Base-by-base conservation (phyloP, 30 jellyfish, hydroid and myxozoan genomes). In the Clytia hemisphaerica region DNA sequence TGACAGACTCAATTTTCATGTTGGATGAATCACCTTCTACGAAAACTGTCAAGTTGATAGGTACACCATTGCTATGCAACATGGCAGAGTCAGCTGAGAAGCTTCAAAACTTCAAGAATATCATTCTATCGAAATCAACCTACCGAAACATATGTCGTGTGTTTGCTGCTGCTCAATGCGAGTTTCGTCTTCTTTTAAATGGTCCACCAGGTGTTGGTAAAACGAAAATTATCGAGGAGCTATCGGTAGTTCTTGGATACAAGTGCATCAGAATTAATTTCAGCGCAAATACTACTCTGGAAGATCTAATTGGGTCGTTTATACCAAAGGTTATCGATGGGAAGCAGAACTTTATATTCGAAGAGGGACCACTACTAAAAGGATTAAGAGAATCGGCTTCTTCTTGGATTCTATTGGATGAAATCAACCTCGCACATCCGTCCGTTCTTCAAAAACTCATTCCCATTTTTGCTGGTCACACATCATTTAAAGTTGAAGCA, bases 171-270 rank as follows among this genome's bases (percentile, higher is more conserved):
- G 69, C 69, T 19, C 42, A 55, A 14, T 55, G 69, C 15, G 31
- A 28, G 29, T 19, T 55, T 36, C 24, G 29, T 19, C 40, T 55
- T 24, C 69, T 55, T 22, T 28, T 55, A 55, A 55, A 55, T 55
- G 69, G 69, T 2, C 69, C 69, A 55, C 69, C 69, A 3, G 69
- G 69, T 55, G 29, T 55, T 3, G 69, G 69, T 2, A 55, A 55
- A 55, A 55, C 69, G 29, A 55, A 55, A 32, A 55, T 55, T 42
- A 55, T 55, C 29, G 40, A 55, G 29, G 31, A 27, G 2, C 15
- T 55, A 55, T 36, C 69, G 2, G 31, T 16, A 18, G 69, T 42
- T 2, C 69, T 55, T 55, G 69, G 69, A 3, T 55, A 55, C 15
- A 27, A 55, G 31, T 55, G 69, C 29, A 14, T 27, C 6, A 36